Percentiles rank a stretch among this genome's conserved stretches.
Conservation (phyloP, 2,797 vertebrate genomes). For the Saxicola maurus region DNA sequence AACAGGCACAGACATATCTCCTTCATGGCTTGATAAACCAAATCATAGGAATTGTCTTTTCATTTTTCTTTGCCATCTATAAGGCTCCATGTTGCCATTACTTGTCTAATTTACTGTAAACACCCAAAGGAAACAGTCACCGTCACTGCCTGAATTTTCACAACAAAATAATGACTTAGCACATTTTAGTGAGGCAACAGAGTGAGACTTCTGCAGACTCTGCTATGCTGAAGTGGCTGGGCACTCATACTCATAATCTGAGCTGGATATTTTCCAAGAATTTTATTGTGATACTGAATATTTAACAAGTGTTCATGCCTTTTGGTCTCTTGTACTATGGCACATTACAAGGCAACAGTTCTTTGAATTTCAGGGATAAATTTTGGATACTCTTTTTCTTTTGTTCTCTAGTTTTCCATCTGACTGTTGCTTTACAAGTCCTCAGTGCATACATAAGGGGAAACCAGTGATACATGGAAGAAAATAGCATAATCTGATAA, state of each 20-base stretch:
- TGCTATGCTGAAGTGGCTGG: not conserved
- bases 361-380: not conserved
- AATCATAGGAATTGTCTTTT: not conserved
- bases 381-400: not conserved
- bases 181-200: not conserved
- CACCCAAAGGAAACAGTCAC: not conserved
- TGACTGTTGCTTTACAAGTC: not conserved
- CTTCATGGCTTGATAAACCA: not conserved
- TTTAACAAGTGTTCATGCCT: not conserved
- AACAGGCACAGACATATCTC: fast-evolving
- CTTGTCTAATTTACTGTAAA: not conserved
- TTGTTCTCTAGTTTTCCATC: not conserved
- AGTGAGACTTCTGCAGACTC: not conserved
- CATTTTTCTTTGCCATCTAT: not conserved
- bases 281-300: not conserved
- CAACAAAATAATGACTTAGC: not conserved
- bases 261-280: not conserved
- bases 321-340: not conserved
- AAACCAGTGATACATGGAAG: not conserved
- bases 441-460: not conserved
- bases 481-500: not conserved
- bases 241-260: not conserved
- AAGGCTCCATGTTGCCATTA: not conserved
- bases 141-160: not conserved
- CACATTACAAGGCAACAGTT: not conserved